Base-by-base conservation (phyloP, 2,888 invertebrate genomes). In the Rotaria socialis region DNA sequence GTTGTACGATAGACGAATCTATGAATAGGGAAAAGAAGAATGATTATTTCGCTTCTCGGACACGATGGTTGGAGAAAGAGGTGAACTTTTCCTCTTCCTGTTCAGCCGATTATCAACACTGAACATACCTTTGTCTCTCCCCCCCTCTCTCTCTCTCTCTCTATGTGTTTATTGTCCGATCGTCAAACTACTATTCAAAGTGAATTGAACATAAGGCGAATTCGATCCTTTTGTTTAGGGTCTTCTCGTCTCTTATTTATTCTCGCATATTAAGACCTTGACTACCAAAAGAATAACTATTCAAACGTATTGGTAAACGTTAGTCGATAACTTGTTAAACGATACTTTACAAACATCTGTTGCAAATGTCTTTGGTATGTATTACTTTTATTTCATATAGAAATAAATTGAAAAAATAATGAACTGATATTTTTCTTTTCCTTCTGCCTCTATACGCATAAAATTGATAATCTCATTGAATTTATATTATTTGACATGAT, bases 21-120 rank as follows among this genome's bases (percentile, higher is more conserved):
- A 67, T 67, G 27, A 27, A 67, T 27, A 67, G 67, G 67, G 67
- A 67, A 67, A 67, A 67, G 67, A 67, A 67, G 67, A 67, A 67
- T 35, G 35, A 35, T 35, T 67, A 67, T 67, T 67, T 67, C 67
- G 67, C 67, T 67, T 67, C 67, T 67, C 67, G 67, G 67, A 67
- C 67, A 67, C 67, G 67, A 67, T 35, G 67, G 35, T 67, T 67
- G 24, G 67, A 67, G 67, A 67, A 67, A 67, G 67, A 67, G 67
- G 67, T 67, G 67, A 67, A 67, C 67, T 67, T 67, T 67, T 67
- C 67, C 35, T 67, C 67, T 67, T 67, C 67, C 67, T 67, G 67
- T 67, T 67, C 67, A 67, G 67, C 16, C 67, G 67, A 67, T 67
- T 67, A 67, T 67, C 67, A 67, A 67, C 67, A 67, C 35, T 67